Base-by-base conservation (phyloP, 2,888 invertebrate species). In the Cryptophagus acutangulus region DNA sequence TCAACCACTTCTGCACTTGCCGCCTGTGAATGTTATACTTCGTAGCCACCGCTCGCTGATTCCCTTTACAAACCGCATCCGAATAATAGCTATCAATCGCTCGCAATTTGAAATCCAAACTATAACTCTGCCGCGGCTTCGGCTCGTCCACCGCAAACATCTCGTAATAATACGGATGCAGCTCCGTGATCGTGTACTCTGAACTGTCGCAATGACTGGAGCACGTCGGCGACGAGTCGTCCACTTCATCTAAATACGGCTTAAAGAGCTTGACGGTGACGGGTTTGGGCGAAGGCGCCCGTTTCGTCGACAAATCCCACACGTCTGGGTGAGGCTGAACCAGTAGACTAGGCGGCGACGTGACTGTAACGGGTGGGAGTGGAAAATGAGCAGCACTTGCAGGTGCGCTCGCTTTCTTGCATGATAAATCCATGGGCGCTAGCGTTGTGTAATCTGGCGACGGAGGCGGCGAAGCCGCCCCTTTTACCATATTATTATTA, bases 201-300 rank as follows among this genome's bases (percentile, higher is more conserved):
- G 38, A 40, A 42, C 43, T 39, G 42, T 57, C 54, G 48, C 58
- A 55, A 10, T 38, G 36, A 74, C 71, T 59, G 71, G 70, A 66
- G 74, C 73, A 59, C 12, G 52, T 46, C 14, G 53, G 52, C 1
- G 43, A 40, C 2, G 48, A 31, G 17, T 48, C 46, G 10, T 49
- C 45, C 29, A 82, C 77, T 57, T 81, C 84, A 47, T 83, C 73
- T 36, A 85, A 72, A 65, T 86, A 87, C 17, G 86, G 87, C 61
- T 86, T 82, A 69, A 87, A 87, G 26, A 86, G 70, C 63, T 86
- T 86, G 55, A 83, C 79, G 37, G 84, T n/a, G 82, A 83, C 79
- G 37, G 84, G 82, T 66, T 79, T 80, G 31, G 70, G 63, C 36
- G 52, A 47, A 3, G 43, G n/a, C n/a, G n/a, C n/a, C n/a, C n/a